Base-by-base conservation (phyloP, 2,888 invertebrate species). In the Nesidiocoris tenuis region DNA sequence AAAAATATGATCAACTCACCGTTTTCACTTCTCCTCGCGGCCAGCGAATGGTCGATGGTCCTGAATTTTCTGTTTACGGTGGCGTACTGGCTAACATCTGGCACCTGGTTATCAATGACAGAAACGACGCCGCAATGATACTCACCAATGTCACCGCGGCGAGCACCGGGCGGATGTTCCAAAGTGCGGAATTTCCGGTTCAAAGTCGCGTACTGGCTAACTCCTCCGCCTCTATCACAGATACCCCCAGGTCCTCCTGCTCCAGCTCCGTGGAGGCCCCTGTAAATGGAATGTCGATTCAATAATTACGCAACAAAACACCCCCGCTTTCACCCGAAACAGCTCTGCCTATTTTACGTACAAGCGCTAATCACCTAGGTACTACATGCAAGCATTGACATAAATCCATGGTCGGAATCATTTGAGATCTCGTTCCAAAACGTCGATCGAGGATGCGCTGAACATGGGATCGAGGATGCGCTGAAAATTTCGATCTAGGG, bases 121-220 rank as follows among this genome's bases (percentile, higher is more conserved):
- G 72, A 72, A 61, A 72, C 72, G 72, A 72, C 72, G 72, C 72
- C 72, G 72, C 72, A 72, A 72, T 72, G 72, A 72, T 72, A 72
- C 76, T 76, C 67, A 76, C 76, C 74, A 66, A 72, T 74, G 56
- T 77, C 75, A 24, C 66, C 54, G 23, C 77, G 70, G 16, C 79
- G 74, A 17, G 77, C 71, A 2, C 74, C 77, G 17, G 78, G 72
- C 61, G 81, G 81, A 78, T 81, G 81, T 76, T 81, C 81, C 17
- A 81, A 77, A 19, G 81, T 81, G n/a, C 81, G 79, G 78, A 81
- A 81, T 78, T 81, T 81, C 39, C 81, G 78, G 77, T 81, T 81
- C 78, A 81, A 74, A 79, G 81, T 81, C 79, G 81, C 81, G 80
- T 81, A 81, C 80, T 81, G 81, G 78, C 80, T 77, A 80, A 79